Evolutionary conservation across 37 sponge, comb jelly and placozoan genomes (phyloP), one percentile per base, ranked within the genome.

Genomic region (Chondrosia reniformis): DNA sequence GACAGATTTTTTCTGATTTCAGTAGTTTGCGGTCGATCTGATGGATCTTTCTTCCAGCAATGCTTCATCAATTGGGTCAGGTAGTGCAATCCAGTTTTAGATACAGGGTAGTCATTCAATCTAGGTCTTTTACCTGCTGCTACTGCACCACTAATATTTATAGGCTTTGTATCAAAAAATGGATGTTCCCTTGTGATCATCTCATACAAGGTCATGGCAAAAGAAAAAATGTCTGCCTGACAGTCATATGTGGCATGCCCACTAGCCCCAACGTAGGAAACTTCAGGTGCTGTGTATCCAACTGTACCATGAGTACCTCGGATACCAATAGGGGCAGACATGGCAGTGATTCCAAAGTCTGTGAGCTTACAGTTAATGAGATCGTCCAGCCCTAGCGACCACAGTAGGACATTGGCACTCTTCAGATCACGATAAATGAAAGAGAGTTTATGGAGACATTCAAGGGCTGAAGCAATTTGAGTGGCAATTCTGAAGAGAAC

Each of bases 201-300:
- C 38, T 84, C 74, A 27, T 78, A 84, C 8, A 84, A 63, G 2
- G 78, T 10, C 79, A 84, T 84, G 13, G 66, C 85, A 78, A 66
- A 84, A 0, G 85, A 84, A 45, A 84, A 84, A 32, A 78, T 78
- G 73, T 84, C 85, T 32, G 79, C 85, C 46, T 55, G 31, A 28
- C 34, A 44, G 42, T 84, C 76, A 43, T 84, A 84, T 9, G 32
- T 40, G 52, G 49, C n/a, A 22, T 45, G 38, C 9, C 33, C 52
- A 33, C 15, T 49, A 28, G 31, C 24, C 3, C 66, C 76, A 57
- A 75, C 28, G 40, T 81, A 49, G 0, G 67, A 33, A 40, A 86
- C 76, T 49, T 86, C 87, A 0, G 87, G 87, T 0, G 87, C 87
- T 38, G 46, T 81, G 72, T 82, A 81, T 4, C 82, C 87, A 33